Evolutionary conservation across 2,888 invertebrate species (phyloP), one percentile per base, ranked within the genome.

Genomic region (Caenorhabditis sp.): DNA sequence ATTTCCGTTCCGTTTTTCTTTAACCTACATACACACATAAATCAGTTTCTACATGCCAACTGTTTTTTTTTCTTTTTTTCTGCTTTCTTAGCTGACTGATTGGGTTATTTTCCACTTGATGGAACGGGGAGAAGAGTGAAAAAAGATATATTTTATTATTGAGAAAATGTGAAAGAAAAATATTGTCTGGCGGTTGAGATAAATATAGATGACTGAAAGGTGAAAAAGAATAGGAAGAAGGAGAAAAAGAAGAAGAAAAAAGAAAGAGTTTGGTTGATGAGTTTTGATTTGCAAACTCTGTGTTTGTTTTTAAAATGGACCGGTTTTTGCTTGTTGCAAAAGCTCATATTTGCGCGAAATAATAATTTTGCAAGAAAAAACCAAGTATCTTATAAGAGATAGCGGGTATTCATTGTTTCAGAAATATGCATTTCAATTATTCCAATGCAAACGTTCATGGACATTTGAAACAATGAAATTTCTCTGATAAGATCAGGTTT

Each of bases 151-250:
- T 31, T 31, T 31, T 31, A 31, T 31, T 31, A 27, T 25, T 27
- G 52, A 53, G 31, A 27, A 52, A 7, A 36, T 36, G 36, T 21
- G 53, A n/a, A 50, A 20, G 50, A 27, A 50, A 62, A 54, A 36
- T 20, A 21, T 23, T 56, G 43, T 63, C 57, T 57, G 36, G 36
- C 25, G 58, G 58, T 58, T 43, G 17, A 43, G 43, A 43, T 43
- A 43, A 43, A 43, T 43, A 43, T 43, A 12, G 43, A 3, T 17
- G 43, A 10, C 4, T 31, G 31, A 31, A 10, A 43, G 10, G 10
- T 5, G 7, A 5, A 36, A 36, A 10, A 5, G 7, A 36, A 36
- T 5, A 36, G 10, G 10, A 36, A 36, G 36, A 5, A 36, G 10
- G 10, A 10, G 7, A 5, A 36, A 36, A 10, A 5, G 7, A 36